These are phyloP conservation scores for Dascillus cervinus DNA, from an alignment of 2,888 invertebrate genomes.

Conservation along the genomic window DNA sequence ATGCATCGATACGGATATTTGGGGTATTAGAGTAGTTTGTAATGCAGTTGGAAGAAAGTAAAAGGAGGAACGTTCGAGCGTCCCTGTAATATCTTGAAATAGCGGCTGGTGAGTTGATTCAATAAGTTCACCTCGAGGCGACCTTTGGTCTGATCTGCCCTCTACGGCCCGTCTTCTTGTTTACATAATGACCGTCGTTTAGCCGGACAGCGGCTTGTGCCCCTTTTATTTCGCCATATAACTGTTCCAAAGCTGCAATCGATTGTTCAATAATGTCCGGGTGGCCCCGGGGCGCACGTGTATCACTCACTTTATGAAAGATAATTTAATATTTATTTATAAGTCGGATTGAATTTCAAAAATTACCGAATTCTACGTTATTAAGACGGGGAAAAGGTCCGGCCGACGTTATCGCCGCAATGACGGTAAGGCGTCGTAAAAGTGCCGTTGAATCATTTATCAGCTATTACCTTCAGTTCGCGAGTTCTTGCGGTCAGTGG, in stretches of 20 bases:
- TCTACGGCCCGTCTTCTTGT: slow-evolving; percentile 35
- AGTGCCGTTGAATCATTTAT: slow-evolving; percentile 39
- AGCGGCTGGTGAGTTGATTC: slow-evolving; percentile 31
- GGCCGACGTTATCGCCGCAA: slow-evolving; percentile 35
- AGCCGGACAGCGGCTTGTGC: slow-evolving; percentile 34
- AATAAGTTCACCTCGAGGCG: slow-evolving; percentile 33
- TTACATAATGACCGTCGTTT: slow-evolving; percentile 42
- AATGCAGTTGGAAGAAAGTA: no score
- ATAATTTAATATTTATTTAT: no score
- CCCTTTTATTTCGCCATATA: slow-evolving; percentile 37
- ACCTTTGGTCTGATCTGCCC: slow-evolving; percentile 24
- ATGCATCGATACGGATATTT: no score
- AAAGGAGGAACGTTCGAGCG: no score
- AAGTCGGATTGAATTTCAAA: no score
- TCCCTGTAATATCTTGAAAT: no score
- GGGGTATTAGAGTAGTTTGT: no score
- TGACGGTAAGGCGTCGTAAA: slow-evolving; percentile 40
- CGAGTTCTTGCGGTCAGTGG: slow-evolving; percentile 20
- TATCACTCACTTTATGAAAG: no score
- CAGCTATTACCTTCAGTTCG: slow-evolving; percentile 31
- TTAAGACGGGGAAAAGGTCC: slow-evolving; percentile 26
- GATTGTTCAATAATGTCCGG: slow-evolving; percentile 36
- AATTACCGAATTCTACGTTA: no score
- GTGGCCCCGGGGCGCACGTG: no score
- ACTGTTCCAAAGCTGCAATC: slow-evolving; percentile 36